phyloP scores from a whole-genome alignment of 1,140 invertebrate genomes.

The Drosophila kikkawai region DNA sequence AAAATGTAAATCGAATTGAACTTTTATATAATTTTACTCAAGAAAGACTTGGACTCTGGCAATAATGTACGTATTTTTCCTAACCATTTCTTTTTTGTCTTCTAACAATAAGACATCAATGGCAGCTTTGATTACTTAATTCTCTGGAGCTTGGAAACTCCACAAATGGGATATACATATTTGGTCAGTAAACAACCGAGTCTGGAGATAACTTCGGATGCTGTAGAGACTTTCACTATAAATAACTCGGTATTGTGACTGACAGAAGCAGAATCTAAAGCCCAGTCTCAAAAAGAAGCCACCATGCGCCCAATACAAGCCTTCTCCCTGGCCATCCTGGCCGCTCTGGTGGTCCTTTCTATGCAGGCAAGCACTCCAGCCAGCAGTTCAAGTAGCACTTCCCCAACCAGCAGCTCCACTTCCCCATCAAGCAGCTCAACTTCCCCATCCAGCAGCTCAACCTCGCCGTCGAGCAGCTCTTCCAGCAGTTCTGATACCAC shows the following conservation, averaged over 20 bases:
- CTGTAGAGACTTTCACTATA: slow-evolving; percentile 17
- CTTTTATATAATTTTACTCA: background rate
- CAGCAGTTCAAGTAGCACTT: background rate
- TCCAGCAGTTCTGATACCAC: background rate
- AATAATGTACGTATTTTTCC: background rate
- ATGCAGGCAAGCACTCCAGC: background rate
- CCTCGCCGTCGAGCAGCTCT: background rate
- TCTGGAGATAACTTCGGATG: slow-evolving; percentile 8
- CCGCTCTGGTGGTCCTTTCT: background rate
- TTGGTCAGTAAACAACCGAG: slow-evolving; percentile 1
- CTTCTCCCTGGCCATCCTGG: slow-evolving; percentile 3
- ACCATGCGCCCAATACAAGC: slow-evolving; percentile 7
- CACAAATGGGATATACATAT: background rate
- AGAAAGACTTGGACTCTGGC: too few species aligned
- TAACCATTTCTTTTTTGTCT: background rate
- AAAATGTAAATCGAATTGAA: background rate
- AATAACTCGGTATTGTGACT: background rate
- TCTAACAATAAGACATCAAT: background rate
- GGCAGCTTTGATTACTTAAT: slow-evolving; percentile 15
- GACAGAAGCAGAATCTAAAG: background rate
- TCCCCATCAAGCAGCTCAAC: background rate
- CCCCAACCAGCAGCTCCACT: background rate
- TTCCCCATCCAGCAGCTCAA: background rate
- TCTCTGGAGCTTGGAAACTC: slow-evolving; percentile 9
- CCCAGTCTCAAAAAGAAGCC: background rate